Conservation (phyloP, 35 echinoderm and acorn worm genomes). For the Heliocidaris tuberculata region DNA sequence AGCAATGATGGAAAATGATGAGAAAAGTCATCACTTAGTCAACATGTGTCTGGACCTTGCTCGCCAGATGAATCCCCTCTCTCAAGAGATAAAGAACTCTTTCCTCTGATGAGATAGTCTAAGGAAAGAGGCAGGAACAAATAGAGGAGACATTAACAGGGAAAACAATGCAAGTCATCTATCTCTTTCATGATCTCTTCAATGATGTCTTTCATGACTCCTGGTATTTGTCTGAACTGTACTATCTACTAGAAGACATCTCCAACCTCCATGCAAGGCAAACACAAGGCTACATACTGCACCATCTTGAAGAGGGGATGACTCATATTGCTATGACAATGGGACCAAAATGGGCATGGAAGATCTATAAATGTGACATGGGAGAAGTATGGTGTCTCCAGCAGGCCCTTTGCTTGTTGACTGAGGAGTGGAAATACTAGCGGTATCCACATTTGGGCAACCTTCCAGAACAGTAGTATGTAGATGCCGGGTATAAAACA, state of each 20-base stretch:
- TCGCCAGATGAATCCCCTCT: neutral
- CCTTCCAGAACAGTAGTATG: neutral
- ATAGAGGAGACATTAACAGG: neutral
- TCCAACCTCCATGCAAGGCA: neutral
- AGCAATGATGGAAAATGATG: neutral
- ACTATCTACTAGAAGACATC: neutral
- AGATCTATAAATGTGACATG: neutral
- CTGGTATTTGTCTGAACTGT: neutral
- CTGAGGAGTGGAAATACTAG: neutral
- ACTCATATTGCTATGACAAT: neutral
- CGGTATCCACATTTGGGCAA: neutral
- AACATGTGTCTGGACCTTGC: neutral
- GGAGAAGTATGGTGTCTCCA: conserved; percentile 1
- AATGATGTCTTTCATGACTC: neutral
- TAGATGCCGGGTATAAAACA: too few relatives aligned
- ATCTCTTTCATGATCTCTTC: neutral
- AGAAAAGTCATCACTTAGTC: neutral
- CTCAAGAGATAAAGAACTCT: neutral
- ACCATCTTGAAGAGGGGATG: neutral
- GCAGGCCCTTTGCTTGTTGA: neutral
- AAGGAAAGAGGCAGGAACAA: neutral
- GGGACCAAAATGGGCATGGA: neutral
- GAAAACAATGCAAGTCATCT: neutral
- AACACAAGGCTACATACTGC: neutral
- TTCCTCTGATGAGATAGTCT: neutral